Evolutionary conservation across 2,888 invertebrate genomes (phyloP).

Genomic region (Spicauda simplicius): DNA sequence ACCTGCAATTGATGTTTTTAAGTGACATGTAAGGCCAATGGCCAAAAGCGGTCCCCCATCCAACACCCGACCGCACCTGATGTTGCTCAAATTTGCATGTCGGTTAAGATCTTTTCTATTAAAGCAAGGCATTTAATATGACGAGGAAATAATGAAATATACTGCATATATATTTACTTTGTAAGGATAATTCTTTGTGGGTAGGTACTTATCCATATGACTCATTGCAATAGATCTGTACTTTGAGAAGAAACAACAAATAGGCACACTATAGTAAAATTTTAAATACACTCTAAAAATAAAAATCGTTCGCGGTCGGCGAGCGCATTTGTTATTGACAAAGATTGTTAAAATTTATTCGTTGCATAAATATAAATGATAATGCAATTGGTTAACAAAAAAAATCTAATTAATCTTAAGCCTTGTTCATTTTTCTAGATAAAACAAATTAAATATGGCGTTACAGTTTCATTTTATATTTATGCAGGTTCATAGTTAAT

Average conservation of each 20-base stretch:
- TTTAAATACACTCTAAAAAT: neutral
- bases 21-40: too few species aligned
- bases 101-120: too few species aligned
- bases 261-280: neutral
- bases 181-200: neutral
- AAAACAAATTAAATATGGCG: neutral
- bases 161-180: neutral
- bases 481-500: neutral
- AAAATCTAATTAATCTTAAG: neutral
- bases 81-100: too few species aligned
- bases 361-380: neutral
- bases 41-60: too few species aligned
- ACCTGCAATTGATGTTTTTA: too few species aligned
- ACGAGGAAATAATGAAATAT: too few species aligned
- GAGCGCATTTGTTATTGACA: neutral
- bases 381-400: neutral
- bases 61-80: too few species aligned
- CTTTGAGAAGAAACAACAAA: neutral
- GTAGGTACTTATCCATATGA: neutral
- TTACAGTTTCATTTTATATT: neutral
- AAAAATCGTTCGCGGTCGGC: neutral
- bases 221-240: neutral
- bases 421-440: too few species aligned
- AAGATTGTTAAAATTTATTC: neutral
- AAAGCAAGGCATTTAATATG: too few species aligned